Base-by-base conservation (phyloP, 2,888 invertebrate genomes). In the Leptopterna dolabrata region DNA sequence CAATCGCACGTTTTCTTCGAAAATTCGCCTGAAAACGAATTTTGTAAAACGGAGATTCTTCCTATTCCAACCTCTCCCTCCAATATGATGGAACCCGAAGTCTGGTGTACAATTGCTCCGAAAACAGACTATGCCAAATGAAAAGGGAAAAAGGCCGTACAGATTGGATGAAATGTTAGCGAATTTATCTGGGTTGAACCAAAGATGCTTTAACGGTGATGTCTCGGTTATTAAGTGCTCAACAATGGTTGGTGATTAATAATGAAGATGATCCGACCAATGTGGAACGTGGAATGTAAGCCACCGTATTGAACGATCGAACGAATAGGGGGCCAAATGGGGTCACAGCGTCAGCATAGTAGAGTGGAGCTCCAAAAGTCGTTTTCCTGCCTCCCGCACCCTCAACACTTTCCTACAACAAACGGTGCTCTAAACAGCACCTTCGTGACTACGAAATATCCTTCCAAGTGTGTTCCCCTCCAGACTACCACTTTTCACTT, bases 271-370 rank as follows among this genome's bases (percentile, higher is more conserved):
- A 63, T 63, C 63, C 63, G 63, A 19, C 63, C 24, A 24, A 27
- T 24, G 24, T 63, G 63, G 63, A 13, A 19, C 63, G 63, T 24
- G 11, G 63, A 11, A 9, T 24, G 63, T 63, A 63, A 63, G 63
- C 63, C 63, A 63, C 63, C 7, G 63, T 63, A 63, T 63, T 63
- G 63, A 63, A 63, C 63, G 63, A 63, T 63, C 63, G 63, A 63
- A 63, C 63, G 63, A 63, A 63, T 63, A 63, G 63, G 63, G 16
- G 63, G 63, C 63, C 63, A 63, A 63, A 63, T 63, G 63, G 63
- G 63, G 63, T 63, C 63, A 63, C 63, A 63, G 63, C 63, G 63
- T 63, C 63, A 63, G 63, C 63, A 63, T 63, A 63, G 63, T 63
- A 11, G 63, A 63, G 63, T 63, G 63, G 63, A 63, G 63, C 63